A percentile compares a stretch with the other conserved stretches of the same genome.
These are phyloP conservation scores for Yoshiicerus persimilis DNA, from an alignment of 1,140 invertebrate species.

Conservation along the genomic window DNA sequence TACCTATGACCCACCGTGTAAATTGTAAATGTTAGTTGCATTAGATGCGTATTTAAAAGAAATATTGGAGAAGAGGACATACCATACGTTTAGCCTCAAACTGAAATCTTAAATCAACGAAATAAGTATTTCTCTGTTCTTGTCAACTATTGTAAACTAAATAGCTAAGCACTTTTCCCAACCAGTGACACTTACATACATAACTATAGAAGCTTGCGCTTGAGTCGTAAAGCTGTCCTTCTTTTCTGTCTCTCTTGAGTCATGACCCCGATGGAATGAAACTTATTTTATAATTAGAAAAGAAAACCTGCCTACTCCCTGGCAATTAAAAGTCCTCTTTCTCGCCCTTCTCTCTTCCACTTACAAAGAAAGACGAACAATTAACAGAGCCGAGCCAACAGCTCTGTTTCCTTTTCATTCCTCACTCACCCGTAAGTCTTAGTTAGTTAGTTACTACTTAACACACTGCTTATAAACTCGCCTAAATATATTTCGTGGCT, in stretches of 20 bases:
- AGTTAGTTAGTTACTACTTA: not conserved
- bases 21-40: not conserved
- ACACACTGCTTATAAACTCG: not conserved
- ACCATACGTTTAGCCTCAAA: not conserved
- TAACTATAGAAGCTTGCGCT: constrained; percentile 16
- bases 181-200: not conserved
- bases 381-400: constrained; percentile 1
- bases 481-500: not conserved
- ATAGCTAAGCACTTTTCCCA: not conserved
- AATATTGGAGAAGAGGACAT: not conserved
- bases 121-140: not conserved
- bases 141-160: not conserved
- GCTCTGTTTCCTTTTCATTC: constrained; percentile 10
- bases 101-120: not conserved
- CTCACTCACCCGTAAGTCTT: not conserved
- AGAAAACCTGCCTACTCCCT: constrained; percentile 38
- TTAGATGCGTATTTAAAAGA: not conserved
- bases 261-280: constrained; percentile 43
- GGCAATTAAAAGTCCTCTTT: constrained; percentile 42
- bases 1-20: not conserved
- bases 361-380: constrained; percentile 11
- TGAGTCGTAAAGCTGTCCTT: constrained; percentile 46
- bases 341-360: constrained; percentile 16
- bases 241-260: constrained; percentile 36
- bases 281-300: constrained; percentile 41